Percentiles rank a stretch among this genome's conserved stretches.
phyloP scores from a whole-genome alignment of 2,113 vertebrate species.

The Anser cygnoides region DNA sequence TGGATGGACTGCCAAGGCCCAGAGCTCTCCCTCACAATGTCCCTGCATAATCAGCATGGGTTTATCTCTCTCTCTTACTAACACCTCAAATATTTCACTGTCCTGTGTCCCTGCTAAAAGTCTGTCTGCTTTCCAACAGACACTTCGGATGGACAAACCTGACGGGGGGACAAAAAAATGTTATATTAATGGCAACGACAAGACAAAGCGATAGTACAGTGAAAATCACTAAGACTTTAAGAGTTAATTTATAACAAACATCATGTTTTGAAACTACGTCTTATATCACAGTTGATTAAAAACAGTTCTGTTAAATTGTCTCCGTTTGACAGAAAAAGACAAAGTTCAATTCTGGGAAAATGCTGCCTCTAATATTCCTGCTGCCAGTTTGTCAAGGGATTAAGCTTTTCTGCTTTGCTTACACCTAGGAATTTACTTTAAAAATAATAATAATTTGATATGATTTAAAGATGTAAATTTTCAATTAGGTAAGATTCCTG shows the following conservation, averaged over 20 bases:
- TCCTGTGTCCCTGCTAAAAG: constrained; percentile 95
- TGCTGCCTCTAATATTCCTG: background rate
- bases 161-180: background rate
- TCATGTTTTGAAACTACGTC: background rate
- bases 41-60: constrained; percentile 95
- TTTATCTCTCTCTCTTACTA: constrained; percentile 93
- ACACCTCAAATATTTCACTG: constrained; percentile 98
- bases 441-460: background rate
- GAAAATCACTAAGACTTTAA: background rate
- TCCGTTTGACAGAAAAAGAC: background rate
- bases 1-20: constrained; percentile 93
- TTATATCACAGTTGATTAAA: background rate
- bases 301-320: background rate
- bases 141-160: constrained; percentile 96
- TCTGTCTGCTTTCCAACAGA: constrained; percentile 95
- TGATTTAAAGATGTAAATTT: background rate
- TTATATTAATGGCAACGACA: background rate
- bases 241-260: background rate
- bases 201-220: background rate
- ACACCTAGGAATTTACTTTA: background rate
- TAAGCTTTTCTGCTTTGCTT: background rate
- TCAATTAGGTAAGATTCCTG: background rate
- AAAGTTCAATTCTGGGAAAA: background rate
- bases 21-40: constrained; percentile 96
- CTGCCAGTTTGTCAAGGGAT: background rate